These are phyloP conservation scores for Anarsia innoxiella DNA, from an alignment of 2,888 invertebrate genomes.

Conservation along the genomic window DNA sequence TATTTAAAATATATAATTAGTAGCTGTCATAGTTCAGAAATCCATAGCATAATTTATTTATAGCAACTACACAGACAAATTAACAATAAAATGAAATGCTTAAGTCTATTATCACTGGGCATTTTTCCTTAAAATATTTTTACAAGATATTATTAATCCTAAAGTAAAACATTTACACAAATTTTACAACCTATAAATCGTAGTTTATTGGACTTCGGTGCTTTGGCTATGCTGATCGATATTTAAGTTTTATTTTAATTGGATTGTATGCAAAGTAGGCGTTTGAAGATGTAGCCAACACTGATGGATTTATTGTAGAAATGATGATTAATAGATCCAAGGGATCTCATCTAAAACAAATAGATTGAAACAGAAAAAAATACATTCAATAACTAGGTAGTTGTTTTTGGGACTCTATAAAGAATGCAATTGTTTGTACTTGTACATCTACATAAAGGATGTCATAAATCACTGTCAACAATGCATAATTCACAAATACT, in stretches of 20 bases:
- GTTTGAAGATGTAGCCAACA: neutral
- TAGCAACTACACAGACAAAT: constrained; percentile 45
- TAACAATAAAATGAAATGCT: constrained; percentile 53
- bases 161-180: constrained; percentile 48
- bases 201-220: constrained; percentile 59
- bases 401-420: constrained; percentile 11
- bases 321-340: constrained; percentile 2
- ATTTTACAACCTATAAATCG: constrained; percentile 60
- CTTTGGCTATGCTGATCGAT: constrained; percentile 63
- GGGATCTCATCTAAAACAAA: constrained; percentile 3
- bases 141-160: constrained; percentile 37
- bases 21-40: constrained; percentile 41
- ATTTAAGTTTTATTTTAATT: constrained; percentile 30
- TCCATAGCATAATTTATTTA: constrained; percentile 49
- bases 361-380: constrained; percentile 1
- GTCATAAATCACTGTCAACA: constrained; percentile 59
- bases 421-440: constrained; percentile 26
- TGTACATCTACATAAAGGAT: constrained; percentile 33
- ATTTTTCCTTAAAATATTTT: constrained; percentile 52
- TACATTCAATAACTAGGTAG: neutral
- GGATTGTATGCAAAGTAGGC: constrained; percentile 8
- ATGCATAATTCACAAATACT: constrained; percentile 48
- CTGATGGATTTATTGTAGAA: constrained; percentile 1
- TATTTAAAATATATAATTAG: constrained; percentile 23
- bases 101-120: constrained; percentile 72